These are phyloP conservation scores for Drosophila fuyamai DNA, from an alignment of 1,140 invertebrate genomes.

Conservation along the genomic window DNA sequence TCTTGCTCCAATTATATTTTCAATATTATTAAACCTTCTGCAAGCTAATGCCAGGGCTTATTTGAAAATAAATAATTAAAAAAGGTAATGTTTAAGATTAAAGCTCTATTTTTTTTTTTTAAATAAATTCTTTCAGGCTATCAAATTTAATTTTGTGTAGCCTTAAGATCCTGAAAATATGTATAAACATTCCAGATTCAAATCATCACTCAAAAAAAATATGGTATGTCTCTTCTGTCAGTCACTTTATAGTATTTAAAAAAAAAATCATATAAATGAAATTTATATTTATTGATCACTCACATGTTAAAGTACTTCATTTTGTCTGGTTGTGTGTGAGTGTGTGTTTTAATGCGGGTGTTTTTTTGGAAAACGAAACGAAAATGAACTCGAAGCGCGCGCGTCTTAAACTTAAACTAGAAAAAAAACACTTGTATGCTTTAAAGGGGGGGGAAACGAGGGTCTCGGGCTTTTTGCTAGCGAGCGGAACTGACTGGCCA, in stretches of 20 bases:
- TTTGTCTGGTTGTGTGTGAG: constrained; percentile 60
- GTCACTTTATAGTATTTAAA: constrained; percentile 1
- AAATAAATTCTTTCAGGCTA: too few relatives aligned
- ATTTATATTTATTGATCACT: constrained; percentile 55
- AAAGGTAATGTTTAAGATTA: too few relatives aligned
- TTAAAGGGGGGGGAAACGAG: background rate
- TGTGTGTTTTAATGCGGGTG: constrained; percentile 13
- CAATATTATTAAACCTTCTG: too few relatives aligned
- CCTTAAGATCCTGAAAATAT: background rate
- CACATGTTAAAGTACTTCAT: constrained; percentile 84
- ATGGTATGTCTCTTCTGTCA: background rate
- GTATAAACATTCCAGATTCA: background rate
- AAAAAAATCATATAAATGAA: constrained; percentile 5
- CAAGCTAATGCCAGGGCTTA: too few relatives aligned
- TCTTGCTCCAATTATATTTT: too few relatives aligned
- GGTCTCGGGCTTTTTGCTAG: constrained; percentile 4
- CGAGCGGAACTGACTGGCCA: constrained; percentile 49
- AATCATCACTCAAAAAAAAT: constrained; percentile 26
- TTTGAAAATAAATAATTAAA: too few relatives aligned
- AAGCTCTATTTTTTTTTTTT: too few relatives aligned
- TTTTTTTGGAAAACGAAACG: constrained; percentile 25
- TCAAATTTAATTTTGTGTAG: too few relatives aligned
- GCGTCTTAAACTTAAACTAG: constrained; percentile 43
- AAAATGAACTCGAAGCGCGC: constrained; percentile 22
- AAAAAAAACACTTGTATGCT: constrained; percentile 45